Conservation (phyloP, 2,888 invertebrate species). For the Drosophila nr. perissopoda region DNA sequence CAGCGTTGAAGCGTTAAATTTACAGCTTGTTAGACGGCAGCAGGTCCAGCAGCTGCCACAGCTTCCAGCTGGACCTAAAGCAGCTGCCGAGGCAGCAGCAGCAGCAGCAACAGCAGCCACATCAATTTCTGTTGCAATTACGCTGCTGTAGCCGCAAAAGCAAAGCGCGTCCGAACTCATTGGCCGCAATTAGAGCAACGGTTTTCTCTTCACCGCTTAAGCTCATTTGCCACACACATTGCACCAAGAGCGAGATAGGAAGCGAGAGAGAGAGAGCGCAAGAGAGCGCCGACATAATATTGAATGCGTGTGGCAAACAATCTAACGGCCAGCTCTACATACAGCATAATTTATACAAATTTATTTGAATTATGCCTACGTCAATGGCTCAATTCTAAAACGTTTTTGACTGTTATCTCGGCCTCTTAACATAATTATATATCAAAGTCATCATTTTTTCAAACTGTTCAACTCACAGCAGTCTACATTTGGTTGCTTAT, state of each 20-base stretch:
- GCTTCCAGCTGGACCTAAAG: constrained; percentile 33
- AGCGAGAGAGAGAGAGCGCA: constrained; percentile 4
- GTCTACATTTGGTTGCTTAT: constrained; percentile 14
- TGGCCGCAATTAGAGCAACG: constrained; percentile 77
- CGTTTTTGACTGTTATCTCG: constrained; percentile 13
- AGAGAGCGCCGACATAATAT: constrained; percentile 12
- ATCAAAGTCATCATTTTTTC: constrained; percentile 23
- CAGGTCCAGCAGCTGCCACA: constrained; percentile 45
- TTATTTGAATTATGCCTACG: constrained; percentile 55
- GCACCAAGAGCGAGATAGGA: constrained; percentile 20
- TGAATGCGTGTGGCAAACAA: constrained; percentile 44
- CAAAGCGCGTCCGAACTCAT: constrained; percentile 64
- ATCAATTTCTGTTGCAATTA: constrained; percentile 75
- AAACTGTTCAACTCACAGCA: constrained; percentile 41
- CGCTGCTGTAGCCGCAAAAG: constrained; percentile 59
- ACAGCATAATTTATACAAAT: constrained; percentile 51
- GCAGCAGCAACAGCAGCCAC: constrained; percentile 26
- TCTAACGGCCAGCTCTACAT: constrained; percentile 39
- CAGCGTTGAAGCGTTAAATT: constrained; percentile 81
- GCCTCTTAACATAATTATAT: constrained; percentile 26
- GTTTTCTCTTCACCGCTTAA: constrained; percentile 62
- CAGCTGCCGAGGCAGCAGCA: constrained; percentile 27
- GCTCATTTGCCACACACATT: constrained; percentile 79
- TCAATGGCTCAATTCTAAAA: constrained; percentile 38
- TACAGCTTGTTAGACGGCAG: constrained; percentile 79